Conservation (phyloP, 1,140 invertebrate genomes). For the Drosophila pandora region DNA sequence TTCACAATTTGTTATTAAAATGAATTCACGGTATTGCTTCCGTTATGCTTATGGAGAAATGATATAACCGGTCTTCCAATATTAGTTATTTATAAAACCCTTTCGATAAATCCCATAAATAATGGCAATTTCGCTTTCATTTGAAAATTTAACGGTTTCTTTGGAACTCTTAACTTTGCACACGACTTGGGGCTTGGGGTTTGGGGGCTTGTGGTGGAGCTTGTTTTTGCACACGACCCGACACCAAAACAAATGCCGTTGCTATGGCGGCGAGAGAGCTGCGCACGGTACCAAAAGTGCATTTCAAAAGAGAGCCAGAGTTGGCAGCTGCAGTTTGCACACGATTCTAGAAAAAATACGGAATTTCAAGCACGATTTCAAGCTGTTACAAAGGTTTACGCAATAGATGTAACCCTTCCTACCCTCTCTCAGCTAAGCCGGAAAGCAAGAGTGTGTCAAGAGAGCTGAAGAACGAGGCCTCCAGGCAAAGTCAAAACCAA, state of each 20-base stretch:
- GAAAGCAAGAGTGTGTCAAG: conserved; percentile 46
- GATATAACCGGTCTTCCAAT: conserved; percentile 33
- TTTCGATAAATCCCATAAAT: conserved; percentile 49
- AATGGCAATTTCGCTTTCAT: conserved; percentile 38
- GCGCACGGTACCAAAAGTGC: conserved; percentile 64
- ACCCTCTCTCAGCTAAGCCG: background rate
- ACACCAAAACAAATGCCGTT: conserved; percentile 74
- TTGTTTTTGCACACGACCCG: conserved; percentile 74
- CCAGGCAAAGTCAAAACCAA: conserved; percentile 15
- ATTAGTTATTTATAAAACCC: conserved; percentile 19
- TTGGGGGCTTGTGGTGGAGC: conserved; percentile 14
- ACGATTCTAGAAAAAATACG: conserved; percentile 48
- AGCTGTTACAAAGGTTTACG: conserved; percentile 17
- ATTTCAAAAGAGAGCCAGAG: conserved; percentile 10
- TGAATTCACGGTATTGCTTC: conserved; percentile 27
- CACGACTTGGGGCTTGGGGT: conserved; percentile 47
- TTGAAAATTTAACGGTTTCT: conserved; percentile 6
- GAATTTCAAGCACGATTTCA: conserved; percentile 20
- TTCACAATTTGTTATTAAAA: conserved; percentile 29
- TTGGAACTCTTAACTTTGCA: conserved; percentile 55
- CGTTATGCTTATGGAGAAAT: conserved; percentile 35
- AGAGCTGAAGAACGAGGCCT: conserved; percentile 26
- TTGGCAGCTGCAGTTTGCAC: conserved; percentile 56
- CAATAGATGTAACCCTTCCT: conserved; percentile 10
- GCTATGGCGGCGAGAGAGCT: conserved; percentile 59